Evolutionary conservation across 2,888 invertebrate genomes (phyloP).

Genomic region (Herminia tarsipennalis): DNA sequence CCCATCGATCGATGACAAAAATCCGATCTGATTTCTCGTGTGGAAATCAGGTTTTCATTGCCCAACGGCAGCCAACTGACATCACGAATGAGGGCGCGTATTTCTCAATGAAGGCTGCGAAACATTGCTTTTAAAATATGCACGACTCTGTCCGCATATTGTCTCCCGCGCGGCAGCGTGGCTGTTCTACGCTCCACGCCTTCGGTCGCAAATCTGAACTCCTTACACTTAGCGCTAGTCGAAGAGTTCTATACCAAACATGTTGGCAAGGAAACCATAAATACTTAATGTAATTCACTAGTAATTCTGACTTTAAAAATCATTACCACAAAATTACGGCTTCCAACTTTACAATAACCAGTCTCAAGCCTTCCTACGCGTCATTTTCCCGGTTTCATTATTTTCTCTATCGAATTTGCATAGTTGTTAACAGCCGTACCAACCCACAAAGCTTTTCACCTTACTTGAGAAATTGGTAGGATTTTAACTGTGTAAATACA

Average conservation of each 20-base stretch:
- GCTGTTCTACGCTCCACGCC: conserved; percentile 19
- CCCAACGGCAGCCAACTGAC: conserved; percentile 73
- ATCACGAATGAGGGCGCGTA: conserved; percentile 81
- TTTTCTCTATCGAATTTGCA: conserved; percentile 29
- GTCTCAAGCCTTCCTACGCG: conserved; percentile 9
- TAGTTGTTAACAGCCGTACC: conserved; percentile 8
- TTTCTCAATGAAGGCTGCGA: conserved; percentile 83
- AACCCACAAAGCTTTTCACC: conserved; percentile 9
- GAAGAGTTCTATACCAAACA: too few species aligned
- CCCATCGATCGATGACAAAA: conserved; percentile 56
- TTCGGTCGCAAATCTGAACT: conserved; percentile 15
- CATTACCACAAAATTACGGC: conserved; percentile 9
- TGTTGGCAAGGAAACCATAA: too few species aligned
- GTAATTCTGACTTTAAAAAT: too few species aligned
- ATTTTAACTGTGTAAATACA: too few species aligned
- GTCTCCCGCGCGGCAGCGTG: conserved; percentile 52
- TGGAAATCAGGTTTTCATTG: conserved; percentile 81
- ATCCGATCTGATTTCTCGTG: conserved; percentile 73
- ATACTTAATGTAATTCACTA: too few species aligned
- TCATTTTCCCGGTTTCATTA: conserved; percentile 21
- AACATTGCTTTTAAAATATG: conserved; percentile 81
- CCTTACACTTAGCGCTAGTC: conserved; percentile 6
- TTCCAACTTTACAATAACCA: conserved; percentile 4
- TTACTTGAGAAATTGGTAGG: conserved; percentile 4
- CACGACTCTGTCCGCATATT: conserved; percentile 75